Evolutionary conservation across 30 jellyfish, hydroid and myxozoan species (phyloP).

Genomic region (Rhopilema esculentum): DNA sequence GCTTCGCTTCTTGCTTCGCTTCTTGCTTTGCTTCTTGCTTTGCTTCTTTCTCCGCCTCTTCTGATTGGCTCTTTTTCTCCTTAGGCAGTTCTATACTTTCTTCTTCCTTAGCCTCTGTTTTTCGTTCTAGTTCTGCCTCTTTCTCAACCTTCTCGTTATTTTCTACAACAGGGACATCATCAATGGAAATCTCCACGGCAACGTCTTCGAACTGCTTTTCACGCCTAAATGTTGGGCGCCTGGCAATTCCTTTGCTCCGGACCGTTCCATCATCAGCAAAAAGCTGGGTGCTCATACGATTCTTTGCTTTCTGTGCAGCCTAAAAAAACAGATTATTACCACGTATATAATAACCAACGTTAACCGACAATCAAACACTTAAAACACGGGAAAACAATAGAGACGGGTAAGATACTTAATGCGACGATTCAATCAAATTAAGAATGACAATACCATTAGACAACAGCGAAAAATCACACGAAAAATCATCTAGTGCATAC

Average conservation of each 20-base stretch:
- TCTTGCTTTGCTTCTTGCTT: neutral
- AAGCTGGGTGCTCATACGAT: slow-evolving; percentile 69
- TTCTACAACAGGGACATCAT: slow-evolving; percentile 42
- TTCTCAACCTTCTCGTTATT: neutral
- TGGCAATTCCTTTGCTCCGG: slow-evolving; percentile 33
- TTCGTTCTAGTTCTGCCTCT: neutral
- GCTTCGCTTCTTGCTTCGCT: slow-evolving; percentile 1
- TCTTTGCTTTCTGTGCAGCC: slow-evolving; percentile 90
- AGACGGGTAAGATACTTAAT: too few species aligned
- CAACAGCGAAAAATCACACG: too few species aligned
- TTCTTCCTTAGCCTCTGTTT: slow-evolving; percentile 4
- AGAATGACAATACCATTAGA: too few species aligned
- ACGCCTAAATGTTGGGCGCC: slow-evolving; percentile 82
- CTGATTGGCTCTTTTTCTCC: neutral
- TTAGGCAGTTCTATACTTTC: neutral
- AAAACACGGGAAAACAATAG: too few species aligned
- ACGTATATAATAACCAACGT: too few species aligned
- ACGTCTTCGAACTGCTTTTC: slow-evolving; percentile 24
- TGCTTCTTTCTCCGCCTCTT: neutral
- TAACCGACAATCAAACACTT: too few species aligned
- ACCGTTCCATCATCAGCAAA: slow-evolving; percentile 35
- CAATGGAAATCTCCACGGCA: slow-evolving; percentile 73
- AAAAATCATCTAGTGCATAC: too few species aligned
- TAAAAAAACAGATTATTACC: neutral
- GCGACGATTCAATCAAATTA: too few species aligned